Percentiles rank a stretch among this genome's conserved stretches.
These are phyloP conservation scores for Oreotrochilus melanogaster DNA, from an alignment of 2,113 vertebrate genomes.

Conservation along the genomic window DNA sequence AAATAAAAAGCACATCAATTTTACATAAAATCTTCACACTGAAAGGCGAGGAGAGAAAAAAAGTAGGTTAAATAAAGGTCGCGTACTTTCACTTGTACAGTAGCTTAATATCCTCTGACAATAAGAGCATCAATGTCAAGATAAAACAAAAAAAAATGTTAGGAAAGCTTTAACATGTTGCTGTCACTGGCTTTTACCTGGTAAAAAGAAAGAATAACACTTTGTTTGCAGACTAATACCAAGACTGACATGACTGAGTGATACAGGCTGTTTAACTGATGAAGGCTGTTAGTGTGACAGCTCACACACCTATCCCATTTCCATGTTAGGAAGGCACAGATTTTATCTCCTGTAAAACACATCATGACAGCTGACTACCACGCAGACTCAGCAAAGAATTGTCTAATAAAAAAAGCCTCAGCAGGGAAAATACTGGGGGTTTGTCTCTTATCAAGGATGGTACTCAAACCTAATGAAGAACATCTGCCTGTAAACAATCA, in stretches of 20 bases:
- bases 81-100: background rate
- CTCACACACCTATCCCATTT: background rate
- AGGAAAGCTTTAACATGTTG: background rate
- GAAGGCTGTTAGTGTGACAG: background rate
- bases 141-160: background rate
- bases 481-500: background rate
- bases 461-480: background rate
- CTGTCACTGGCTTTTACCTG: background rate
- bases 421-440: background rate
- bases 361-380: background rate
- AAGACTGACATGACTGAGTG: background rate
- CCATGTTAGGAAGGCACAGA: background rate
- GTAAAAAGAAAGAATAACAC: background rate
- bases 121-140: background rate
- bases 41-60: background rate
- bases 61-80: background rate
- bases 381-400: background rate
- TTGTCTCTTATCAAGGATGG: background rate
- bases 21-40: background rate
- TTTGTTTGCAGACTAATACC: background rate
- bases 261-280: background rate
- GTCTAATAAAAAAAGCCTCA: constrained; percentile 1
- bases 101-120: background rate
- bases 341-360: background rate
- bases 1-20: background rate